These are phyloP conservation scores for Onychostruthus taczanowskii DNA, from an alignment of 2,113 vertebrate genomes.

Conservation along the genomic window DNA sequence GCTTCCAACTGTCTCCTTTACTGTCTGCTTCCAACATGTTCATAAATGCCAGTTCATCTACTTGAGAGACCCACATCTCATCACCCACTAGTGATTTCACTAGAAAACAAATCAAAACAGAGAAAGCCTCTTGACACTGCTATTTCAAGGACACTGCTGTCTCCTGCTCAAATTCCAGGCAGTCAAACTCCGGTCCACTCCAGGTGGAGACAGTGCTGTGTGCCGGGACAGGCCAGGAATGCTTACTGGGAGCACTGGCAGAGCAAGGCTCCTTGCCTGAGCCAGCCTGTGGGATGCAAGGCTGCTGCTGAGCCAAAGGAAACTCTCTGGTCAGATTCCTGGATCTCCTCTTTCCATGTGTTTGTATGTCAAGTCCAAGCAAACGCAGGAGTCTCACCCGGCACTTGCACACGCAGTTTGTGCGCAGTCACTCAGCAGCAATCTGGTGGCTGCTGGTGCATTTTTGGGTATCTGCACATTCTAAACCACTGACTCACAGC, in stretches of 20 bases:
- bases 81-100: not conserved
- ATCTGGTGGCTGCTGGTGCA: not conserved
- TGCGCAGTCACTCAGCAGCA: not conserved
- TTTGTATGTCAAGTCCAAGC: not conserved
- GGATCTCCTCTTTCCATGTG: not conserved
- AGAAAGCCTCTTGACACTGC: not conserved
- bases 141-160: not conserved
- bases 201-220: not conserved
- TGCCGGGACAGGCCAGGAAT: not conserved
- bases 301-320: not conserved
- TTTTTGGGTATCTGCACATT: constrained; percentile 26
- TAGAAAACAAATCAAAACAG: not conserved
- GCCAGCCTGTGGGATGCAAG: not conserved
- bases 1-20: not conserved
- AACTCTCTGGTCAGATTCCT: not conserved
- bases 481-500: constrained; percentile 15
- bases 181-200: not conserved
- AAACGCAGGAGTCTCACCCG: not conserved
- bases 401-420: not conserved
- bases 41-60: not conserved
- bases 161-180: not conserved
- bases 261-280: rapidly evolving
- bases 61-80: not conserved
- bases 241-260: not conserved
- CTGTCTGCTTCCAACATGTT: not conserved